Evolutionary conservation across 2,113 vertebrate genomes (phyloP).

Genomic region (Potamarius usumacintae): DNA sequence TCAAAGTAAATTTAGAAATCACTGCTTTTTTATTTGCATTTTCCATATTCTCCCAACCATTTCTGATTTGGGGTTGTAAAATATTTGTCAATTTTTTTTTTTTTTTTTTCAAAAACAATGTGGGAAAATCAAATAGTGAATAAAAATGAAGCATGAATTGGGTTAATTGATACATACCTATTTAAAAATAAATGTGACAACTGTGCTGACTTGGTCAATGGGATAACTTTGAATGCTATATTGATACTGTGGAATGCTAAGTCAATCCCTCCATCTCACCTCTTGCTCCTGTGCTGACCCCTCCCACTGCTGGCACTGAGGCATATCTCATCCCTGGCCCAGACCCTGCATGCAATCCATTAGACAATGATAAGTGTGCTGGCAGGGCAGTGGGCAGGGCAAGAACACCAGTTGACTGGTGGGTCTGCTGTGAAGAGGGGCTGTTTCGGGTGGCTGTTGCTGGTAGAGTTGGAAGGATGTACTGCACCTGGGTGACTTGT

Average conservation of each 20-base stretch:
- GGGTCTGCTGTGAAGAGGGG: slow-evolving; percentile 69
- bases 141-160: no score
- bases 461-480: slow-evolving; percentile 79
- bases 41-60: no score
- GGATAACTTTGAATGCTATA: neutral
- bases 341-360: slow-evolving; percentile 69
- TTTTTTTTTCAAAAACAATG: no score
- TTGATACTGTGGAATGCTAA: neutral
- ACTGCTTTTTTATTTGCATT: no score
- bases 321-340: slow-evolving; percentile 61
- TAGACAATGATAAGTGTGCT: slow-evolving; percentile 73
- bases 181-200: neutral
- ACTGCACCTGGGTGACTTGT: slow-evolving; percentile 81
- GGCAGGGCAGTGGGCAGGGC: slow-evolving; percentile 70
- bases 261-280: slow-evolving; percentile 66
- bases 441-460: slow-evolving; percentile 69
- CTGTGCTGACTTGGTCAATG: neutral
- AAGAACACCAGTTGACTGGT: slow-evolving; percentile 74
- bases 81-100: no score
- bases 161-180: no score
- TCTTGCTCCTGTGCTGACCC: slow-evolving; percentile 68
- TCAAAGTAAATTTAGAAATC: no score
- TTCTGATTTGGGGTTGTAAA: no score
- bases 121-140: no score
- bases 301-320: slow-evolving; percentile 52